phyloP scores from a whole-genome alignment of 2,113 vertebrate genomes.

The Eulacestoma nigropectus region DNA sequence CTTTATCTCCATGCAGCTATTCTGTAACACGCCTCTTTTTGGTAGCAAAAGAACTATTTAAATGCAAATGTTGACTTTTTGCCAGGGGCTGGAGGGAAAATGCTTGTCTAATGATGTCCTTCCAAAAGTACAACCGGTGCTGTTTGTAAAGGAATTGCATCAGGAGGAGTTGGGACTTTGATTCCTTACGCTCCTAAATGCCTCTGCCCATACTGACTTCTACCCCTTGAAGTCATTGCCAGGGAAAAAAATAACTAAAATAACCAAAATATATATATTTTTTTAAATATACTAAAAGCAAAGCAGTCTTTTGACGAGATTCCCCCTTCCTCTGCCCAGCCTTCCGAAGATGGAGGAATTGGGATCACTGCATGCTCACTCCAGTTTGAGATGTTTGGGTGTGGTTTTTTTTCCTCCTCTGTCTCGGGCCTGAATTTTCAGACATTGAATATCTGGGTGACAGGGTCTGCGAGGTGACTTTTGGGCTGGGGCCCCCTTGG shows the following conservation, averaged over 20 bases:
- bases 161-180: not conserved
- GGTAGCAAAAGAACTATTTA: constrained; percentile 56
- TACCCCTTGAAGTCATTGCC: not conserved
- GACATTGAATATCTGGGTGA: not conserved
- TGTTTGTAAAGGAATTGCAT: not conserved
- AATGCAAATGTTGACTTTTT: constrained; percentile 66
- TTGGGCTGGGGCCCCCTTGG: not conserved
- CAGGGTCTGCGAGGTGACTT: not conserved
- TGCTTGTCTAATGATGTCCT: constrained; percentile 21
- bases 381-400: not conserved
- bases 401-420: not conserved
- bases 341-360: not conserved
- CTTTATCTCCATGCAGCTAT: constrained; percentile 21
- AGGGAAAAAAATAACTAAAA: not conserved
- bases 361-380: not conserved
- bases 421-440: not conserved
- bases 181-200: not conserved
- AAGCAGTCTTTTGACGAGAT: not conserved
- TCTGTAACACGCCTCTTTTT: not conserved
- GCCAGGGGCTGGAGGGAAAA: constrained; percentile 6
- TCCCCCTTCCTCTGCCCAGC: not conserved
- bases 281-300: not conserved
- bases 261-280: not conserved
- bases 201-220: not conserved
- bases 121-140: constrained; percentile 24